These are phyloP conservation scores for Ispidina picta DNA, from an alignment of 2,797 vertebrate species.

Conservation along the genomic window DNA sequence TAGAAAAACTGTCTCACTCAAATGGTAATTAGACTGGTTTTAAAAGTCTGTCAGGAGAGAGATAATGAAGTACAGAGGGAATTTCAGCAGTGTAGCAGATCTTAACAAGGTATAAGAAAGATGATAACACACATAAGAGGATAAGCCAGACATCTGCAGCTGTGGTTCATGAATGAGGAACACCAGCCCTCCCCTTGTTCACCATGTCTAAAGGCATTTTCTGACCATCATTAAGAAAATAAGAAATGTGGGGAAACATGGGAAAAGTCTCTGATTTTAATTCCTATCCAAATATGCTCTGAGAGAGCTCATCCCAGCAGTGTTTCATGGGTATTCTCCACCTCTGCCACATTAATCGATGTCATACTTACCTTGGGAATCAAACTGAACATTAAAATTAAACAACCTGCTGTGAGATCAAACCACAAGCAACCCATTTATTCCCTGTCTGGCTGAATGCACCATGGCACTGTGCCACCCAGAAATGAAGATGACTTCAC, in stretches of 20 bases:
- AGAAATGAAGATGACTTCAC: background rate
- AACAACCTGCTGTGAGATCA: constrained; percentile 15
- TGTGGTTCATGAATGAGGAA: background rate
- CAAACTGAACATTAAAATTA: constrained; percentile 51
- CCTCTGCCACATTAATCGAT: constrained; percentile 32
- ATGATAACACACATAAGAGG: background rate
- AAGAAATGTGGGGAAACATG: background rate
- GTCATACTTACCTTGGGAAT: constrained; percentile 14
- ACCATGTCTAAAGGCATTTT: background rate
- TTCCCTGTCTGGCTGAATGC: background rate
- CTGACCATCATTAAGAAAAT: background rate
- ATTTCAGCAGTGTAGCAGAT: background rate
- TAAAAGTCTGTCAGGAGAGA: background rate
- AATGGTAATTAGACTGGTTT: background rate
- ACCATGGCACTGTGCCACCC: background rate
- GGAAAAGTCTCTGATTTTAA: background rate
- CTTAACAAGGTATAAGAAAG: background rate
- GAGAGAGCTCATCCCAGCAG: background rate
- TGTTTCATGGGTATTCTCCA: background rate
- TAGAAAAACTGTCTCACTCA: background rate
- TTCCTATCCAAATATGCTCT: background rate
- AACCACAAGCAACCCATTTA: constrained; percentile 17
- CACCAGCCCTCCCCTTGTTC: background rate
- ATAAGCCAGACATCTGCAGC: background rate
- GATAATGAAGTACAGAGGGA: background rate